phyloP scores from a whole-genome alignment of 2,888 invertebrate species.

The Cepaea hortensis region DNA sequence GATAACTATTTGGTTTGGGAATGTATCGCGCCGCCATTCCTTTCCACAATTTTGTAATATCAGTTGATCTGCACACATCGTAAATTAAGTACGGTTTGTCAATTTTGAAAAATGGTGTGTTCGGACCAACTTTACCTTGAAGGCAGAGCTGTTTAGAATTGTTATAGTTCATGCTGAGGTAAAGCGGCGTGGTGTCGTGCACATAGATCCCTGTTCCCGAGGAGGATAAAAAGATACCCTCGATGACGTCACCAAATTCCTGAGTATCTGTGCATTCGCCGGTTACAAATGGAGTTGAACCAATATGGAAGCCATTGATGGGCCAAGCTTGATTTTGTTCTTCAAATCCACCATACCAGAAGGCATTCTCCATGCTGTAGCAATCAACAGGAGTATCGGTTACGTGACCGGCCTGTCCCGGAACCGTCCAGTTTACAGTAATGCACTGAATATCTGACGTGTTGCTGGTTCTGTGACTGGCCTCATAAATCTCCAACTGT shows the following conservation, averaged over 20 bases:
- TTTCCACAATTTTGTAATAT: conserved; percentile 56
- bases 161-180: conserved; percentile 85
- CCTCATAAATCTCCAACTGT: no score
- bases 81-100: conserved; percentile 54
- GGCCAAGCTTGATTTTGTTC: conserved; percentile 47
- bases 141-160: conserved; percentile 58
- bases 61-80: conserved; percentile 57
- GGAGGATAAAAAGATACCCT: conserved; percentile 81
- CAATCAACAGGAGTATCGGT: conserved; percentile 48
- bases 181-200: conserved; percentile 83
- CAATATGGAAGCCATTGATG: conserved; percentile 40
- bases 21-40: conserved; percentile 80
- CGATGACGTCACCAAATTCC: conserved; percentile 76
- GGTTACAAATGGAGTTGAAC: conserved; percentile 60
- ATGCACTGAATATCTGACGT: conserved; percentile 15
- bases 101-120: conserved; percentile 63
- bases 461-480: neutral
- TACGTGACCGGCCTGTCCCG: neutral
- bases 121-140: conserved; percentile 40
- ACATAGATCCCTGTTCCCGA: conserved; percentile 83
- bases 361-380: conserved; percentile 35
- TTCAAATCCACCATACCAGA: conserved; percentile 50
- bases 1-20: conserved; percentile 81
- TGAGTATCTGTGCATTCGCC: conserved; percentile 16
- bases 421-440: conserved; percentile 15